Conservation (phyloP, 2,797 vertebrate species). For the Capromys pilorides region DNA sequence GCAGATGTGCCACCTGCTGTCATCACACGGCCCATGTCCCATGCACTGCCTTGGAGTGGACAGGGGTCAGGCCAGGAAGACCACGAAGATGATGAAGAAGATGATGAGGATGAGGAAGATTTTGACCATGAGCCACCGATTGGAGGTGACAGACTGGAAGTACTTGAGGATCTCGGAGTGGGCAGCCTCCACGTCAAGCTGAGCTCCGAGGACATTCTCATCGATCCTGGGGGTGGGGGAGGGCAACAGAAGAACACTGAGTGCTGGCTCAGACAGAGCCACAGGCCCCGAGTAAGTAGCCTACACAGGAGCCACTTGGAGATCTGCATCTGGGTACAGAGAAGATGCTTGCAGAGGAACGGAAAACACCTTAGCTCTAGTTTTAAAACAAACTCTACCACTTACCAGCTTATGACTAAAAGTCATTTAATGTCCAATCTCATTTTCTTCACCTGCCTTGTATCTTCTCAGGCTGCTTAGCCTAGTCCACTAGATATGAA, state of each 20-base stretch:
- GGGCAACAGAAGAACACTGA: background rate
- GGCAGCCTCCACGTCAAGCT: constrained; percentile 94
- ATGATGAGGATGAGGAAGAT: constrained; percentile 96
- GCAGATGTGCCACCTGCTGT: constrained; percentile 60
- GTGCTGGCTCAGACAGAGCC: constrained; percentile 15
- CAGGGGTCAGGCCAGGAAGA: constrained; percentile 93
- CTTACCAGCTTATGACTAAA: constrained; percentile 9
- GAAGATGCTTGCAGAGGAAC: background rate
- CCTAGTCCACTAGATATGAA: background rate
- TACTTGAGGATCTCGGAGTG: constrained; percentile 97
- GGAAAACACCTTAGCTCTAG: background rate
- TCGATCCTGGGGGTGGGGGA: constrained; percentile 90
- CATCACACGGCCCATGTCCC: constrained; percentile 9
- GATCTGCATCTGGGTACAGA: background rate
- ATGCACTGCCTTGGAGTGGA: constrained; percentile 15
- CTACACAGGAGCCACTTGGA: background rate
- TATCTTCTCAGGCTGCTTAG: background rate
- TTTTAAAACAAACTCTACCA: constrained; percentile 23
- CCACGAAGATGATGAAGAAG: constrained; percentile 98
- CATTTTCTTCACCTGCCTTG: background rate
- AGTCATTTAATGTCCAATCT: constrained; percentile 28
- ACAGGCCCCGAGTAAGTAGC: background rate
- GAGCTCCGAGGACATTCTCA: constrained; percentile 93
- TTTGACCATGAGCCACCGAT: constrained; percentile 98
- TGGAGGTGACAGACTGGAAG: constrained; percentile 97